Conservation (phyloP, 53 echinoderm and acorn worm species). For the Echinarachnius parma region DNA sequence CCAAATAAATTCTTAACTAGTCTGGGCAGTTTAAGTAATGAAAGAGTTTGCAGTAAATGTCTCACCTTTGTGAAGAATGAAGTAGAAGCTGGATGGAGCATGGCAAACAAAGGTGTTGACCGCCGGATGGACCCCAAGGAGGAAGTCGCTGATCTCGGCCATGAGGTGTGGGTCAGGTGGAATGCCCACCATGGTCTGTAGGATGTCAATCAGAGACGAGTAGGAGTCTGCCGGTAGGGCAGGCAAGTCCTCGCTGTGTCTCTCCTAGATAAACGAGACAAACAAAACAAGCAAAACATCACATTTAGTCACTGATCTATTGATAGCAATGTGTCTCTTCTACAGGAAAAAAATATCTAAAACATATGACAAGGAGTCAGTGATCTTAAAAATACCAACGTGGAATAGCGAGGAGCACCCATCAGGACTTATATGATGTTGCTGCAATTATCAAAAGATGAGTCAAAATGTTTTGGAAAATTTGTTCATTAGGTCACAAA, state of each 20-base stretch:
- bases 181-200: slow-evolving; percentile 83
- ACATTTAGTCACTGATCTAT: background rate
- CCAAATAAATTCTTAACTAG: no score
- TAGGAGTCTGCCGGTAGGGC: slow-evolving; percentile 58
- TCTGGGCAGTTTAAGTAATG: no score
- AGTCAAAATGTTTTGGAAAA: no score
- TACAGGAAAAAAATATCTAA: no score
- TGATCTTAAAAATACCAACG: no score
- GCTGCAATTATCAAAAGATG: no score
- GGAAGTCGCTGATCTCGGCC: slow-evolving; percentile 91
- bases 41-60: no score
- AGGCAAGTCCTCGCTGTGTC: slow-evolving; percentile 81
- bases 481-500: no score
- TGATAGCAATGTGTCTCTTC: no score
- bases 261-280: slow-evolving; percentile 56
- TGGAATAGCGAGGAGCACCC: no score
- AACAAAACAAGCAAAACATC: background rate
- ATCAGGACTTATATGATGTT: no score
- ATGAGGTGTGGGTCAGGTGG: slow-evolving; percentile 83
- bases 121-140: slow-evolving; percentile 84
- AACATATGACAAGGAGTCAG: no score
- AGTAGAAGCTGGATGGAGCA: slow-evolving; percentile 97
- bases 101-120: slow-evolving; percentile 98
- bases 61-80: slow-evolving; percentile 88
- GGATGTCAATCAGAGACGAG: slow-evolving; percentile 60